These are phyloP conservation scores for Charanyca ferruginea DNA, from an alignment of 2,888 invertebrate genomes.

Conservation along the genomic window DNA sequence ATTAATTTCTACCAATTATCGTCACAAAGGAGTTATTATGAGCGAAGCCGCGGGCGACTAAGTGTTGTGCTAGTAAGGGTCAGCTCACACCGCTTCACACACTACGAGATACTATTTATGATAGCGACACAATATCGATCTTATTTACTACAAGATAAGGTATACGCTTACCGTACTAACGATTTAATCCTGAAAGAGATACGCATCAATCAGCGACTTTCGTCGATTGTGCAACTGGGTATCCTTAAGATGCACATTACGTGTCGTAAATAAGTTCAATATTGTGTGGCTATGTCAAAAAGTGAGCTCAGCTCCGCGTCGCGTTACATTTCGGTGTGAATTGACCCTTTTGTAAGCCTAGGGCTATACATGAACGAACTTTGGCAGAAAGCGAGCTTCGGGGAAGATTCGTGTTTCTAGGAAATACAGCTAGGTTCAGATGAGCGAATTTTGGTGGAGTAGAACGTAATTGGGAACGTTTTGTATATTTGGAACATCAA, in stretches of 20 bases:
- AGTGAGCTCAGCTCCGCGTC: background rate
- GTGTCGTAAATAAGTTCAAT: background rate
- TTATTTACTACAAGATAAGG: too few relatives aligned
- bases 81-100: background rate
- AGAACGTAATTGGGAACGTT: too few relatives aligned
- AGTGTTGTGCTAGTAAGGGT: background rate
- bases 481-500: too few relatives aligned
- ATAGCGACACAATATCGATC: too few relatives aligned
- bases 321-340: background rate
- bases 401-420: background rate
- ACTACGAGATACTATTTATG: too few relatives aligned
- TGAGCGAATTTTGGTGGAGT: background rate
- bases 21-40: background rate
- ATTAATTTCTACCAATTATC: conserved; percentile 31
- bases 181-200: too few relatives aligned
- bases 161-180: too few relatives aligned
- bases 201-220: too few relatives aligned
- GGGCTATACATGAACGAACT: background rate
- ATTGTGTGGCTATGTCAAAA: background rate
- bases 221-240: too few relatives aligned
- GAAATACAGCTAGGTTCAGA: background rate
- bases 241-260: too few relatives aligned
- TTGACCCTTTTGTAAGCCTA: background rate
- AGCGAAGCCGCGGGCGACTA: background rate
- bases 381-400: background rate